Evolutionary conservation across 2,888 invertebrate species (phyloP), one percentile per base, ranked within the genome.

Genomic region (Trachelus iudaicus): DNA sequence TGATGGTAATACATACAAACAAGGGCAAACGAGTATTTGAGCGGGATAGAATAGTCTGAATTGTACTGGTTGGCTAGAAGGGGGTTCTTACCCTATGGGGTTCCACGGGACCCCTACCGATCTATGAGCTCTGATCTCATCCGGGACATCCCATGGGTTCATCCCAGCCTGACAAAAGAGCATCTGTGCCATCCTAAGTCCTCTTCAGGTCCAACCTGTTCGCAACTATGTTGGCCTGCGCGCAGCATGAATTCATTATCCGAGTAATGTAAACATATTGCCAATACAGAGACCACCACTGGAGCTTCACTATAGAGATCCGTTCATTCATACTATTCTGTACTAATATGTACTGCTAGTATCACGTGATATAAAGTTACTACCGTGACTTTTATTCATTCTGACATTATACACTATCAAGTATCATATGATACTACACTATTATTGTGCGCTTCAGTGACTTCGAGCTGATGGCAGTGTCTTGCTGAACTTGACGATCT

Each of bases 231-330:
- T 85, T 81, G 82, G 82, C 85, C 84, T 79, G 73, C 83, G 85
- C 86, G 76, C 85, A 84, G 82, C 88, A 87, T 87, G 89, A 90
- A 90, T 90, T 91, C 91, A 91, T 91, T 91, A 91, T 89, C 88
- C 85, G 86, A 79, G 89, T 91, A 90, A 91, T 91, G 88, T 89
- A 91, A 91, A 91, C 91, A 91, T 91, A 91, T 91, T 91, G 91
- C 82, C 30, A 56, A n/a, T 75, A 37, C 68, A 34, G 74, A 56
- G 56, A 23, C 56, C 56, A 23, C 56, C 23, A 23, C 56, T 56
- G 56, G 23, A 23, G 56, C 56, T 56, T 56, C 56, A 9, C 56
- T 56, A 56, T 56, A 56, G 56, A 23, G 56, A 56, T 56, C 56
- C 56, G 56, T 56, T 56, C 56, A 56, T 56, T 56, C 56, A 56